Evolutionary conservation across 2,888 invertebrate species (phyloP), one percentile per base, ranked within the genome.

Genomic region (Mythimna ferrago): DNA sequence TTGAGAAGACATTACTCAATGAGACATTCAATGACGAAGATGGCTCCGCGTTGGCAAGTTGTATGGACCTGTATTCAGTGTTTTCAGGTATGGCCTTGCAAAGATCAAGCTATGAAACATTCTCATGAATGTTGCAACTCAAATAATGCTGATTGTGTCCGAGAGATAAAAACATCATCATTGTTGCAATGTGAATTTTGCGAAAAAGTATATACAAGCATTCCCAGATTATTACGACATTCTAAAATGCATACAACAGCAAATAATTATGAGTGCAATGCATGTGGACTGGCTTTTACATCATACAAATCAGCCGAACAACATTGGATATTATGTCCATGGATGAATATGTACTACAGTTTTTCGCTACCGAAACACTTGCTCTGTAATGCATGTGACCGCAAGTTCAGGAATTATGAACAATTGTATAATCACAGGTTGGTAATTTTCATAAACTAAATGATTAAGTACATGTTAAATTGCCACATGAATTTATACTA

Each of bases 211-310:
- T 96, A 92, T 79, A 95, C 96, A 38, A 94, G 94, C 86, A 95
- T 96, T 67, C 95, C 95, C 16, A 91, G 94, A 88, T 81, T 96
- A 41, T 81, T 96, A 58, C 90, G 92, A 73, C 96, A 96, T 86
- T 91, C 92, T 2, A 95, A 94, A 86, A 86, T 87, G 54, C 98
- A 98, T 92, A 97, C 97, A 2, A 97, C 97, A n/a, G 96, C 96
- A 82, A 97, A 96, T 89, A 97, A 97, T 88, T 97, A 97, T 91
- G 97, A 97, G 88, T 98, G 98, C 89, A 95, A 95, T 73, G 96
- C 97, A 79, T 96, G 96, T 79, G 89, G 90, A 73, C 88, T 92
- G 62, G 81, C 89, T 57, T 96, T 96, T 85, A 71, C 86, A 19
- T 94, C 94, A 35, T 96, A 94, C 80, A 94, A 92, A 86, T 86